Evolutionary conservation across 2,113 vertebrate genomes (phyloP).

Genomic region (Alethe diademata): DNA sequence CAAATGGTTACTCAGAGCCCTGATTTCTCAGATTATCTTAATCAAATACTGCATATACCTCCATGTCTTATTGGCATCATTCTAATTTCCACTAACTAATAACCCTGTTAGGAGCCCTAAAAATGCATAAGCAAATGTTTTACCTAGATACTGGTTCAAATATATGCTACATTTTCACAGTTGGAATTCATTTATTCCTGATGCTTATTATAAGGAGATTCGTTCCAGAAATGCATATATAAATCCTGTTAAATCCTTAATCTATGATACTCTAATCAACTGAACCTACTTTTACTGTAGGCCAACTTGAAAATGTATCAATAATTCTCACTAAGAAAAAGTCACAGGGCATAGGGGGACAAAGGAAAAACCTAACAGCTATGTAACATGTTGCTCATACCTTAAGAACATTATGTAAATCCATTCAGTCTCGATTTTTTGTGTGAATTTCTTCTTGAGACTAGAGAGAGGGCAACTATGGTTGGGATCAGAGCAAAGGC

Average conservation of each 20-base stretch:
- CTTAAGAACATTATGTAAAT: not conserved
- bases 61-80: not conserved
- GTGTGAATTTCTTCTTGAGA: not conserved
- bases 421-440: not conserved
- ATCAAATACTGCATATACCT: not conserved
- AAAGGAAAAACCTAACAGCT: not conserved
- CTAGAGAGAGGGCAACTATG: not conserved
- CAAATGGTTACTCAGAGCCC: not conserved
- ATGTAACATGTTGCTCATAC: not conserved
- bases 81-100: not conserved
- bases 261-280: not conserved
- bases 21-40: not conserved
- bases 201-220: not conserved
- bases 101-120: not conserved
- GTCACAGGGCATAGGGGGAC: fast-evolving
- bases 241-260: not conserved
- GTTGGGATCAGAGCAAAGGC: not conserved
- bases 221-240: not conserved
- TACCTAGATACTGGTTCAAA: not conserved
- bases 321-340: not conserved
- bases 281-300: not conserved
- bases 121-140: not conserved
- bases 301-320: not conserved
- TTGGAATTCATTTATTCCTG: not conserved
- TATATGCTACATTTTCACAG: not conserved